Evolutionary conservation across 2,113 vertebrate species (phyloP), one percentile per base, ranked within the genome.

Genomic region (Sprattus sprattus): DNA sequence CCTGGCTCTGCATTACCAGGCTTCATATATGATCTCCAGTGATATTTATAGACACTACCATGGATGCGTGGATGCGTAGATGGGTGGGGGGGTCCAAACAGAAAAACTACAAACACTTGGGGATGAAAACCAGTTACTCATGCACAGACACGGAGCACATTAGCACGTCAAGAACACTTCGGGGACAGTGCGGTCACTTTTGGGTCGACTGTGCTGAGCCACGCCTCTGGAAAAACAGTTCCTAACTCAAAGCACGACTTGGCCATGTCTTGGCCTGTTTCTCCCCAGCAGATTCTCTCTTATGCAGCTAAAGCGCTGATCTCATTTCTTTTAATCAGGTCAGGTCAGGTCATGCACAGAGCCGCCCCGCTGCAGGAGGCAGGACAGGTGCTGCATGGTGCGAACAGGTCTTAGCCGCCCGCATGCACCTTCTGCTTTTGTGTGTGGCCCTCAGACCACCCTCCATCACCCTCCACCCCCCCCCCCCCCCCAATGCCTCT

Each of bases 361-460:
- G 10, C 71, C 3, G 4, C 11, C 13, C 71, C 13, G 71, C 5
- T 15, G 28, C 71, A 78, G 28, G 32, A 39, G 71, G 32, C 13
- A 4, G 32, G 71, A 78, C 71, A 78, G 71, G 71, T 78, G 71
- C 71, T 39, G 71, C 28, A 16, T 32, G 71, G 28, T 39, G 71
- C 71, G 13, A 78, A 78, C 25, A 78, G 71, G 71, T 32, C 71
- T 4, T 0, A 16, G 13, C 71, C 13, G 71, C 32, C 71, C 13
- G 71, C 32, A 78, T 78, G 13, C 28, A 78, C 71, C 64, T 67
- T 67, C 25, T 67, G 64, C 60, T 67, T 67, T 67, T 67, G 64
- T 67, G 64, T 22, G 20, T 5, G 54, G 1, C 54, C 54, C 54
- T 60, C 18, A 6, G 18, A 60, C 54, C 18, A 60, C 54, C 54